phyloP scores from a whole-genome alignment of 2,888 invertebrate species.

The Philereme transversata region DNA sequence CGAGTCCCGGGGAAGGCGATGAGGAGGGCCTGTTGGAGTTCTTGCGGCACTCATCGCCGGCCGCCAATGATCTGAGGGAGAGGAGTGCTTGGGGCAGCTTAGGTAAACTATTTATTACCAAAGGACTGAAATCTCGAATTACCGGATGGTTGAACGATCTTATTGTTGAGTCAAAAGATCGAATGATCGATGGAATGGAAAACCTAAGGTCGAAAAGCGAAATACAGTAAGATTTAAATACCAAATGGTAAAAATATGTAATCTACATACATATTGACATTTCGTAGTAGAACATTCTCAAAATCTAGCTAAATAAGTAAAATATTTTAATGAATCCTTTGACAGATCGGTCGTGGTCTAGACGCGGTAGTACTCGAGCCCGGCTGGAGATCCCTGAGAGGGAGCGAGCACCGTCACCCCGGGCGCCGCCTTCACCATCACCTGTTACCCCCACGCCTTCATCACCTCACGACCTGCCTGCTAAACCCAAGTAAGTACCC shows the following conservation, averaged over 20 bases:
- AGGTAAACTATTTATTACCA: conserved; percentile 73
- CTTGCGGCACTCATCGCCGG: conserved; percentile 87
- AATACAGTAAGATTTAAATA: too few relatives aligned
- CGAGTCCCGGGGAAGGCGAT: conserved; percentile 88
- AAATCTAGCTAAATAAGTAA: too few relatives aligned
- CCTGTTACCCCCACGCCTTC: conserved; percentile 41
- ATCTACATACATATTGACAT: too few relatives aligned
- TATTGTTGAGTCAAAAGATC: too few relatives aligned
- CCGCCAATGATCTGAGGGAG: conserved; percentile 89
- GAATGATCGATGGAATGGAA: too few relatives aligned
- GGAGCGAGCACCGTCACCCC: conserved; percentile 79
- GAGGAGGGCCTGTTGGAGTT: conserved; percentile 95
- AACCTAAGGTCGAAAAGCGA: too few relatives aligned
- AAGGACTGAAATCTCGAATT: not conserved
- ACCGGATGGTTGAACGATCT: too few relatives aligned
- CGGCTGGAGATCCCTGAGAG: conserved; percentile 94
- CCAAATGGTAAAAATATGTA: too few relatives aligned
- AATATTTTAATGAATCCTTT: not conserved
- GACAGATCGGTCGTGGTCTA: conserved; percentile 94
- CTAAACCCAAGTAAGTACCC: conserved; percentile 66
- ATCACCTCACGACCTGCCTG: conserved; percentile 42
- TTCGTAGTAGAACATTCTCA: too few relatives aligned
- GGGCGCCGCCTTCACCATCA: conserved; percentile 53
- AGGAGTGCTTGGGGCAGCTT: conserved; percentile 93
- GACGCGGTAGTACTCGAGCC: conserved; percentile 89